These are phyloP conservation scores for Sepioteuthis lessoniana DNA, from an alignment of 2,888 invertebrate genomes.

Conservation along the genomic window DNA sequence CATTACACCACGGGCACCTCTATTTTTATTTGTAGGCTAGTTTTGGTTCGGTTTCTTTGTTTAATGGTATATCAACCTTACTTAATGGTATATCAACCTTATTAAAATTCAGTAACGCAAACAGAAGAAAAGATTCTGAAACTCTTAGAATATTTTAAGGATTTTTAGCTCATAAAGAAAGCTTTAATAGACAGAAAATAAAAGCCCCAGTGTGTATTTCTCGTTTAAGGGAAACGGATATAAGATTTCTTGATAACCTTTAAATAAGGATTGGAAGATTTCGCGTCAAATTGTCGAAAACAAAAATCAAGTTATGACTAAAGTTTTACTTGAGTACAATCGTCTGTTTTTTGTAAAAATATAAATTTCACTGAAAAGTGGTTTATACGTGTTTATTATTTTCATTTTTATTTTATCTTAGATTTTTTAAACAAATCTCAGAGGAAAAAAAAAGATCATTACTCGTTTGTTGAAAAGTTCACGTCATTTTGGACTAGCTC, in stretches of 20 bases:
- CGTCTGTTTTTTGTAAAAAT: background rate
- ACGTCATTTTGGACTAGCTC: too few species aligned
- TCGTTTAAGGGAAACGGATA: background rate
- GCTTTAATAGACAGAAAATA: background rate
- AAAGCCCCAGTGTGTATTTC: background rate
- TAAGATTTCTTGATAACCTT: conserved; percentile 33
- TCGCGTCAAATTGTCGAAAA: conserved; percentile 33
- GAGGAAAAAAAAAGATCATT: too few species aligned
- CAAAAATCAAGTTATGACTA: conserved; percentile 1
- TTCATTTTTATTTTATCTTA: background rate
- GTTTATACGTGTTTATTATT: background rate
- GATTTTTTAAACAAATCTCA: too few species aligned
- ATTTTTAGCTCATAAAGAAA: background rate
- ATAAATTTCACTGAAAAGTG: background rate
- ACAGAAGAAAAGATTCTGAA: background rate
- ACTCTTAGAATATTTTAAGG: background rate
- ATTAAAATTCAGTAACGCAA: too few species aligned
- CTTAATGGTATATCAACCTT: too few species aligned
- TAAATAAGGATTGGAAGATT: background rate
- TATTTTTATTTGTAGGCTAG: too few species aligned
- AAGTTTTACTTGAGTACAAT: background rate
- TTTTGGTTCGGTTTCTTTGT: too few species aligned
- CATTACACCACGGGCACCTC: too few species aligned
- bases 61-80: too few species aligned
- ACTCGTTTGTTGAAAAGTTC: too few species aligned